Percentiles rank a stretch among this genome's conserved stretches.
Conservation (phyloP, 37 sponge, comb jelly and placozoan genomes). For the Spongia lamella region DNA sequence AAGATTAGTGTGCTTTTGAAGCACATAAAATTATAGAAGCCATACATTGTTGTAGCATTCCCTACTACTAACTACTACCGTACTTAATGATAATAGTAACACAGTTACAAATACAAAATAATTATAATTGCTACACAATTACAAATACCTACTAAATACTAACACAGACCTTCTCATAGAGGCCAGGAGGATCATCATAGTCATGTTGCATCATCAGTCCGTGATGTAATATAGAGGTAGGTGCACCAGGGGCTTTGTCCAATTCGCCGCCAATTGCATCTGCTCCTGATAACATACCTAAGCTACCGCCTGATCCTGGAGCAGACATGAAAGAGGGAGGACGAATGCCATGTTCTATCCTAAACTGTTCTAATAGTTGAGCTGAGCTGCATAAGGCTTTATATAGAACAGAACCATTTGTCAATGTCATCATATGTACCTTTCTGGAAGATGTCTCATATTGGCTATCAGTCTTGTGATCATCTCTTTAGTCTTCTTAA, state of each 20-base stretch:
- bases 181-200: conserved; percentile 90
- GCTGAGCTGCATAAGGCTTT: conserved; percentile 52
- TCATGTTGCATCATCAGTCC: conserved; percentile 32
- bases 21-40: no score
- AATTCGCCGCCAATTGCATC: conserved; percentile 20
- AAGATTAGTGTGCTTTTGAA: no score
- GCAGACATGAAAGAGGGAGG: conserved; percentile 15
- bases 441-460: conserved; percentile 77
- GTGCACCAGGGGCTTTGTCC: conserved; percentile 50
- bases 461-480: conserved; percentile 65
- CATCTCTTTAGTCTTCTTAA: conserved; percentile 77
- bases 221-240: conserved; percentile 2
- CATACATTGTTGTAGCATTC: no score
- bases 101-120: no score
- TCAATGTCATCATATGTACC: conserved; percentile 16
- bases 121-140: no score
- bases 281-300: background rate
- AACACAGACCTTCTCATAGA: conserved; percentile 84
- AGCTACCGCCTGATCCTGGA: background rate
- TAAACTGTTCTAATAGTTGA: conserved; percentile 77
- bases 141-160: no score
- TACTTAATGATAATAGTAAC: no score
- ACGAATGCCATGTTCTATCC: conserved; percentile 53
- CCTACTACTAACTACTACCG: no score
- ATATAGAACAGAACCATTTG: background rate